phyloP scores from a whole-genome alignment of 2,113 vertebrate species.

The Conger conger region DNA sequence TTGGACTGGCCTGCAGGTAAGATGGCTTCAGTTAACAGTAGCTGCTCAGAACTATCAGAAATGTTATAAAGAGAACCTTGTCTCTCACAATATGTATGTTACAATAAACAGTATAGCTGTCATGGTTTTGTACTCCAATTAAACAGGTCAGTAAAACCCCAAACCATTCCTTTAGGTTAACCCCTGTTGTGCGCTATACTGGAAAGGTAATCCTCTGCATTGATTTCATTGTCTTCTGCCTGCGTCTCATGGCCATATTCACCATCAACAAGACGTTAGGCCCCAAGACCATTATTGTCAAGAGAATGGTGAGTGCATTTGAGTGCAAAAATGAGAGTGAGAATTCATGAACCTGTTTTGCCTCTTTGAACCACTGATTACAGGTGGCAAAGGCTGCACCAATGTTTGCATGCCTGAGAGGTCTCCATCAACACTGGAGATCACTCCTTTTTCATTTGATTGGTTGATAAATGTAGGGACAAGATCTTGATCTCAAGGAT shows the following conservation, averaged over 20 bases:
- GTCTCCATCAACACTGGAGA: no score
- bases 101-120: background rate
- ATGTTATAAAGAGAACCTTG: background rate
- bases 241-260: constrained; percentile 97
- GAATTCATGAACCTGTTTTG: background rate
- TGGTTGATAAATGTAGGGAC: no score
- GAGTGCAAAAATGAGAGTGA: background rate
- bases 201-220: constrained; percentile 89
- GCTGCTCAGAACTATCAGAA: background rate
- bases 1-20: constrained; percentile 83
- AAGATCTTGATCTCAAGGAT: no score
- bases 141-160: background rate
- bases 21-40: background rate
- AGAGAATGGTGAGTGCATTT: constrained; percentile 82
- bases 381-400: no score
- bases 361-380: background rate
- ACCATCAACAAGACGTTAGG: constrained; percentile 88
- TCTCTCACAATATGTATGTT: background rate
- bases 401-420: no score
- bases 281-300: constrained; percentile 97
- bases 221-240: constrained; percentile 91
- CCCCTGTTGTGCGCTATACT: constrained; percentile 70
- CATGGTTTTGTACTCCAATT: background rate
- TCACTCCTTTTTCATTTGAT: no score
- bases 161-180: constrained; percentile 67